A percentile compares a stretch with the other conserved stretches of the same genome.
Evolutionary conservation across 1,140 invertebrate species (phyloP).

Genomic region (Sitophilus oryzae): DNA sequence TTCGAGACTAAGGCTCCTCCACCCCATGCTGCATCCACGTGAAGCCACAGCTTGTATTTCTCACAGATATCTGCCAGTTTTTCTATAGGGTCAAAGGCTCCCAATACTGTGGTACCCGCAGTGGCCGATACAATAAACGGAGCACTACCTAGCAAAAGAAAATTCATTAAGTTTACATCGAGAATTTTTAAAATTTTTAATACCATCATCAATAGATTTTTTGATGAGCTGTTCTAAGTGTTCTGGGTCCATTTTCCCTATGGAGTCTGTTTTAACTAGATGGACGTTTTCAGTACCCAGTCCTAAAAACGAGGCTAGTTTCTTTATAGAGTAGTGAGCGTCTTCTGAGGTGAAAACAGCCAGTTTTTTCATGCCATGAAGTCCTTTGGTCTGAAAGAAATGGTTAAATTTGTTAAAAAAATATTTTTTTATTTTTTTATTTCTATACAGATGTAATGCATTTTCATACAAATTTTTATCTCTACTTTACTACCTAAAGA

Average conservation of each 20-base stretch:
- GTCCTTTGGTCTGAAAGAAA: slow-evolving; percentile 56
- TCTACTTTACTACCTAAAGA: too few relatives aligned
- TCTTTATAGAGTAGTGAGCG: slow-evolving; percentile 92
- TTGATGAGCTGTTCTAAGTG: slow-evolving; percentile 69
- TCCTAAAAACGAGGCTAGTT: slow-evolving; percentile 72
- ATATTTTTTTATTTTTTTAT: too few relatives aligned
- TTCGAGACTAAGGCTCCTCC: slow-evolving; percentile 82
- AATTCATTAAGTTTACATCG: too few relatives aligned
- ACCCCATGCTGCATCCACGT: slow-evolving; percentile 93
- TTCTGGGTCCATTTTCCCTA: slow-evolving; percentile 70
- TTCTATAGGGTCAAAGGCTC: slow-evolving; percentile 85
- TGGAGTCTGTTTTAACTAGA: slow-evolving; percentile 60
- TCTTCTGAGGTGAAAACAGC: slow-evolving; percentile 82
- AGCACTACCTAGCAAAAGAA: slow-evolving; percentile 45
- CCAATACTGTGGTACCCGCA: slow-evolving; percentile 76
- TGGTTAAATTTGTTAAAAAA: background rate
- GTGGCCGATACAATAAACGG: slow-evolving; percentile 90
- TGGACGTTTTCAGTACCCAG: slow-evolving; percentile 75
- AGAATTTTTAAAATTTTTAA: too few relatives aligned
- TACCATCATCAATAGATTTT: slow-evolving; percentile 55
- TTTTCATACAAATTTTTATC: too few relatives aligned
- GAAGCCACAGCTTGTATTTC: slow-evolving; percentile 84
- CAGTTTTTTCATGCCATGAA: slow-evolving; percentile 59
- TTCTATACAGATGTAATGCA: too few relatives aligned
- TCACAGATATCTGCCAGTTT: slow-evolving; percentile 76